Evolutionary conservation across 2,888 invertebrate genomes (phyloP).

Genomic region (Ganaspis brasiliensis): DNA sequence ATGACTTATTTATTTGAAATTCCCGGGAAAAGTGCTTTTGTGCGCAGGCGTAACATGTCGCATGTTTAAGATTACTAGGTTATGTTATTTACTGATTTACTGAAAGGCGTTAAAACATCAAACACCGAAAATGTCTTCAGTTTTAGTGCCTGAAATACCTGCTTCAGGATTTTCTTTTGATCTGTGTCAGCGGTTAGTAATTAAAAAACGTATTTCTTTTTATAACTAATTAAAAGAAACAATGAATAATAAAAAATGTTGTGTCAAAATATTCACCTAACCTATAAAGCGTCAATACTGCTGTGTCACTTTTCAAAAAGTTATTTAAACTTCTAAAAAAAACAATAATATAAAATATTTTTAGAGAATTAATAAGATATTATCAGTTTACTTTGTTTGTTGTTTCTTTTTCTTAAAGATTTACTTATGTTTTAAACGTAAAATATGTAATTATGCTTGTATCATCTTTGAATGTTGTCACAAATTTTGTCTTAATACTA

Average conservation of each 20-base stretch:
- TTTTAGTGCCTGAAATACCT: slow-evolving; percentile 87
- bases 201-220: not conserved
- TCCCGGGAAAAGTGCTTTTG: no score
- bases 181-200: slow-evolving; percentile 88
- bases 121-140: slow-evolving; percentile 84
- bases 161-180: slow-evolving; percentile 92
- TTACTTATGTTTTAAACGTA: no score
- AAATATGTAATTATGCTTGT: no score
- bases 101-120: slow-evolving; percentile 1
- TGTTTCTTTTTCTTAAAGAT: no score
- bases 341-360: not conserved
- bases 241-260: slow-evolving; percentile 19
- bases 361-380: not conserved
- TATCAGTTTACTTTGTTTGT: not conserved
- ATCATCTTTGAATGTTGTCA: slow-evolving; percentile 32
- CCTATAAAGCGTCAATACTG: slow-evolving; percentile 72
- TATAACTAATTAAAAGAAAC: not conserved
- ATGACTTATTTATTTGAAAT: no score
- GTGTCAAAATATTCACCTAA: slow-evolving; percentile 63
- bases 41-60: no score
- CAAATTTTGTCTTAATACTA: slow-evolving; percentile 24
- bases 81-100: not conserved
- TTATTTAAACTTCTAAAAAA: slow-evolving; percentile 11
- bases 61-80: not conserved
- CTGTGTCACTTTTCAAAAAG: slow-evolving; percentile 74